Conservation (phyloP, 1,140 invertebrate species). For the Drosophila lini region DNA sequence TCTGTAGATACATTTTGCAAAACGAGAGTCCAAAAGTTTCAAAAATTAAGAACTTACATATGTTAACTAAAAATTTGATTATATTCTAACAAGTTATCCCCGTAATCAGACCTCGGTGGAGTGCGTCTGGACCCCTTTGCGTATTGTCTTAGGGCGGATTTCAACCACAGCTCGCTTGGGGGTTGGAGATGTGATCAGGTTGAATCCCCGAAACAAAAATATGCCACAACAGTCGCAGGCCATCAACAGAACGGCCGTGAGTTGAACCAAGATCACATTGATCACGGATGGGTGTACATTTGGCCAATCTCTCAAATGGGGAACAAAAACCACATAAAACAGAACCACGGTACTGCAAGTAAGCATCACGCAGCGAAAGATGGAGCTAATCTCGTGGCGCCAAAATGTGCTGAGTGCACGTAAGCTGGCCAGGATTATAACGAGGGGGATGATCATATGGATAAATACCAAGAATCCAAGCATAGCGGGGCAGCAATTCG, state of each 20-base stretch:
- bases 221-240: conserved; percentile 19
- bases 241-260: conserved; percentile 55
- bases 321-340: conserved; percentile 89
- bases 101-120: background rate
- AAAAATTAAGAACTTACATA: background rate
- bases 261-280: conserved; percentile 87
- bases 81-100: background rate
- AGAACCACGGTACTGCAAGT: conserved; percentile 93
- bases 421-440: conserved; percentile 87
- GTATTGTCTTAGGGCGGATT: background rate
- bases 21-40: background rate
- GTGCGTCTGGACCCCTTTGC: no score
- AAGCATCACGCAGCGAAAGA: conserved; percentile 89
- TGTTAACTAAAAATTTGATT: conserved; percentile 10
- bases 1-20: background rate
- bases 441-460: conserved; percentile 94
- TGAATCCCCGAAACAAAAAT: conserved; percentile 8
- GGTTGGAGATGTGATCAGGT: background rate
- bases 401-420: conserved; percentile 42
- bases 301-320: conserved; percentile 95
- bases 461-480: conserved; percentile 93
- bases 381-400: conserved; percentile 75
- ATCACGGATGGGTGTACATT: conserved; percentile 92
- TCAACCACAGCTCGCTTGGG: background rate
- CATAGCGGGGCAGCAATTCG: conserved; percentile 94